Conservation (phyloP, 2,113 vertebrate genomes). For the Apus apus region DNA sequence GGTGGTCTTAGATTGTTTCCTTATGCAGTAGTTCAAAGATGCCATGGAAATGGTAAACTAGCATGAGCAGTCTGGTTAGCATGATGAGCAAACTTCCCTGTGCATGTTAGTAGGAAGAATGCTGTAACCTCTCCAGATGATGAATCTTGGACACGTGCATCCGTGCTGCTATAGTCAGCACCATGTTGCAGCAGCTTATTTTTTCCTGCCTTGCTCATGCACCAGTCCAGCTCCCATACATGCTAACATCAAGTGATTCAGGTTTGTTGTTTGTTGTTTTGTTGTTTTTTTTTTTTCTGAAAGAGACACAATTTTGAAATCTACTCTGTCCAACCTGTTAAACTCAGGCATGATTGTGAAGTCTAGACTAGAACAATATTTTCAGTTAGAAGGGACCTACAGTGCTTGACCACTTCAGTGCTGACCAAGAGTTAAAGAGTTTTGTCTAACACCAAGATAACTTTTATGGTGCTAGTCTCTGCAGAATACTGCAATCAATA, state of each 20-base stretch:
- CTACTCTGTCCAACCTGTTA: background rate
- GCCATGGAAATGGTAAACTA: background rate
- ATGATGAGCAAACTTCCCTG: background rate
- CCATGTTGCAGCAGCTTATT: background rate
- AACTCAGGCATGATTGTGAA: background rate
- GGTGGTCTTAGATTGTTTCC: background rate
- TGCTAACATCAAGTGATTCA: background rate
- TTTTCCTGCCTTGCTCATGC: background rate
- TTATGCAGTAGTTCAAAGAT: background rate
- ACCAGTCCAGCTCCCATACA: background rate
- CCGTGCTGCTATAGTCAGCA: background rate
- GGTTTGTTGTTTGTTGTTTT: too few relatives aligned
- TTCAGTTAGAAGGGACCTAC: background rate
- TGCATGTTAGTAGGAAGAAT: background rate
- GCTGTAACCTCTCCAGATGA: background rate
- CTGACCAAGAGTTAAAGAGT: background rate
- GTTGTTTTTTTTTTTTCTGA: background rate
- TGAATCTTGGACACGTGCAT: accelerated
- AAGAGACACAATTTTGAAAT: background rate
- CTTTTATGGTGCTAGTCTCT: background rate
- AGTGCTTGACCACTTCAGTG: background rate
- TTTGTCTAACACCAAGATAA: background rate
- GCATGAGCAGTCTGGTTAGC: background rate
- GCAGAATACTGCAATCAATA: background rate
- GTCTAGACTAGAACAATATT: background rate